Base-by-base conservation (phyloP, 2,888 invertebrate genomes). In the Dryomyza anilis region DNA sequence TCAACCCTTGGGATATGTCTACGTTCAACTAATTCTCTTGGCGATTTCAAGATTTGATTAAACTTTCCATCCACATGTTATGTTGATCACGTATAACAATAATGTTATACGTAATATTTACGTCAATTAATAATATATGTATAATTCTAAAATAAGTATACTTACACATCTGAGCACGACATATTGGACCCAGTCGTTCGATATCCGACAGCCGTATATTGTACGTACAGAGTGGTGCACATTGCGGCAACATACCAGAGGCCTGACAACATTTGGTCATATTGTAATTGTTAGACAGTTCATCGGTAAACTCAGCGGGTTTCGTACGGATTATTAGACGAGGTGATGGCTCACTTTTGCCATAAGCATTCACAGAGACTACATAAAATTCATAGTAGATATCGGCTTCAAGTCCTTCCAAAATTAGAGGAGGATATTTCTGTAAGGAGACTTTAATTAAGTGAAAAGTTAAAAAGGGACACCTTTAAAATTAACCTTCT, bases 121-220 rank as follows among this genome's bases (percentile, higher is more conserved):
- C n/a, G n/a, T n/a, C n/a, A n/a, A n/a, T n/a, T n/a, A n/a, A n/a
- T n/a, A n/a, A n/a, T n/a, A n/a, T n/a, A n/a, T n/a, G n/a, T n/a
- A n/a, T n/a, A n/a, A n/a, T n/a, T n/a, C n/a, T n/a, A n/a, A n/a
- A n/a, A n/a, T 33, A 14, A 5, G 36, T n/a, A 45, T 58, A 85
- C 74, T 89, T 90, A 77, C 91, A 89, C 84, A 93, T 89, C 82
- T 93, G 92, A 63, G 87, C 87, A n/a, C 89, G 88, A 77, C 93
- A 94, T 2, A 89, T 86, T 3, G 89, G 88, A 6, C 91, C 92
- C 65, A 94, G 79, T 46, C 86, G 85, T 76, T 91, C 87, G 67
- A 94, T 86, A 78, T 93, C 92, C 3, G 90, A 89, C 89, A 94
- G 91, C 75, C 89, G 91, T 57, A 93, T 92, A 78, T 93, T 89